Evolutionary conservation across 2,888 invertebrate genomes (phyloP), one percentile per base, ranked within the genome.

Genomic region (Epinotia ramella): DNA sequence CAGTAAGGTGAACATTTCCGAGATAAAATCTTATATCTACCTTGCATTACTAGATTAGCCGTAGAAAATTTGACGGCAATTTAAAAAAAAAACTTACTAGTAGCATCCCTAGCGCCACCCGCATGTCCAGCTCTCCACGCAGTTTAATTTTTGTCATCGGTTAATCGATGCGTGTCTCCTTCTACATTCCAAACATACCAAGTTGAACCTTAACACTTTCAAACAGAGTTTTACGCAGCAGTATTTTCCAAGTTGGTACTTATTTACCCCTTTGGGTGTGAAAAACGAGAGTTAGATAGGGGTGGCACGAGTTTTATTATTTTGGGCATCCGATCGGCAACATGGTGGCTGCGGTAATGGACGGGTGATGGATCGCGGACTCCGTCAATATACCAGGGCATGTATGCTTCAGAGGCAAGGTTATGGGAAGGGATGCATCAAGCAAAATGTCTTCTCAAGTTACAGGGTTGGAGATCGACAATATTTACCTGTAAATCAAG

Each of bases 61-160:
- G 16, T n/a, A 53, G 0, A 53, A n/a, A 53, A 53, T 53, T n/a
- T n/a, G n/a, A n/a, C 6, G 7, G n/a, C n/a, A n/a, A n/a, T 16
- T 16, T 12, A 24, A 12, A 24, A 44, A 2, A 20, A 46, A 68
- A 24, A 46, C 20, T 40, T 18, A 4, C 56, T 67, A 53, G 33
- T 53, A 79, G 13, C 80, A 81, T 40, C 82, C 81, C 80, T 82
- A 71, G 40, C 73, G 56, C 49, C 73, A 53, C 84, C 84, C 84
- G 83, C 83, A 84, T 83, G 80, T 80, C 80, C 82, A 80, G 46
- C 44, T 60, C 78, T 79, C 81, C 64, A 80, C 81, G 82, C 83
- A 81, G 80, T 83, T 82, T 81, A 83, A 84, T 82, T 82, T 80
- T 81, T 81, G 82, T 83, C 82, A 81, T 79, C 81, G 79, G 80